Evolutionary conservation across 2,888 invertebrate species (phyloP).

Genomic region (Rhagophthalmus giganteus): DNA sequence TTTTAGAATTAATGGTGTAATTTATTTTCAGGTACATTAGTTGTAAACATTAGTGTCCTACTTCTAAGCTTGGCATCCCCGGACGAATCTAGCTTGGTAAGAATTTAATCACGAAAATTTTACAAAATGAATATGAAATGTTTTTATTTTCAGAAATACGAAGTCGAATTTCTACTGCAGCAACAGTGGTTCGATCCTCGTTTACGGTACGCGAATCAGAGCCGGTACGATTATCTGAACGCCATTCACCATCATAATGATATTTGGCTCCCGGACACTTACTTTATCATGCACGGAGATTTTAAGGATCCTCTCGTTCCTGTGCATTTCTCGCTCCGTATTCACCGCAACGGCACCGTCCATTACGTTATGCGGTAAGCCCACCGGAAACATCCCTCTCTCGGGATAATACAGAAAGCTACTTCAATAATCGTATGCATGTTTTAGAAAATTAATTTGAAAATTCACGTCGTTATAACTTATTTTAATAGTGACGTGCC

Average conservation of each 20-base stretch:
- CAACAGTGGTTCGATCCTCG: constrained; percentile 94
- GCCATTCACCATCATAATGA: constrained; percentile 91
- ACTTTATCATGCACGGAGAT: constrained; percentile 96
- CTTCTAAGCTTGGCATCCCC: constrained; percentile 93
- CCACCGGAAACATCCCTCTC: too few species aligned
- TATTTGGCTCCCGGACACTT: constrained; percentile 93
- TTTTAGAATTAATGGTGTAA: too few species aligned
- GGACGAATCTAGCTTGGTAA: constrained; percentile 95
- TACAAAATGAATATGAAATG: neutral
- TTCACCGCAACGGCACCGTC: constrained; percentile 91
- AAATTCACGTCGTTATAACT: too few species aligned
- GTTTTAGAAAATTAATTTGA: too few species aligned
- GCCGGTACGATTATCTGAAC: constrained; percentile 85
- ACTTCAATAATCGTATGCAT: too few species aligned
- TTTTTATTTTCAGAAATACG: constrained; percentile 78
- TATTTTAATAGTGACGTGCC: too few species aligned
- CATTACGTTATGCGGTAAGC: constrained; percentile 86
- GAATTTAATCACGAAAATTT: constrained; percentile 43
- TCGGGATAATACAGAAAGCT: too few species aligned
- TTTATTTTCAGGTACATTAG: constrained; percentile 79
- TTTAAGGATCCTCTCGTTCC: constrained; percentile 93
- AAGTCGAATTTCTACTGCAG: constrained; percentile 91
- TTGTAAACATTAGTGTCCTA: constrained; percentile 91
- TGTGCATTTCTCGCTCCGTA: constrained; percentile 89
- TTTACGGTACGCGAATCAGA: constrained; percentile 84